Evolutionary conservation across 2,888 invertebrate genomes (phyloP), one percentile per base, ranked within the genome.

Genomic region (Mystacides longicornis): DNA sequence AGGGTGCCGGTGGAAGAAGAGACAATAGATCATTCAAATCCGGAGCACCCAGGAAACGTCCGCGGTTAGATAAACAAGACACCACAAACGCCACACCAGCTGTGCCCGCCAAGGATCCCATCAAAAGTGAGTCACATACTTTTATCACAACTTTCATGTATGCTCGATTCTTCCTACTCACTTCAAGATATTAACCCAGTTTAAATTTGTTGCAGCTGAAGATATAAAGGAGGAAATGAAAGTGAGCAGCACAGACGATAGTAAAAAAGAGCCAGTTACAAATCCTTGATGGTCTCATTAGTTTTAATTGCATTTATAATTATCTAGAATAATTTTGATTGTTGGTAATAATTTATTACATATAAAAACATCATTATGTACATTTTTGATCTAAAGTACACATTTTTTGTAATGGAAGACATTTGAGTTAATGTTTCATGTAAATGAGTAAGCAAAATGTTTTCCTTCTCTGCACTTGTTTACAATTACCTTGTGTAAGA

Each of bases 51-150:
- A 77, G 87, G 59, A 89, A 89, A 69, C 77, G 89, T 0, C 87
- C 88, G 52, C 81, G 89, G 1, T 77, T 89, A 55, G 88, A 88
- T 67, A 88, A 80, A 65, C 81, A 81, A 57, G 59, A 54, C n/a
- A 42, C 59, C 2, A 22, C 37, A 31, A 22, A 66, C 3, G 16
- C 37, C 62, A 22, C 67, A 67, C 58, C 54, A 47, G 27, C 61
- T 49, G 21, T 70, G 66, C 58, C 63, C 65, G 21, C 77, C 3
- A 86, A 86, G 65, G 85, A 86, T 62, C 85, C 86, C 60, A 65
- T 71, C 52, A 85, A 86, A 75, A 71, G 86, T 85, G 63, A 70
- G 72, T 64, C 52, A 27, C 27, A 7, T 27, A 5, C 27, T 7
- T 27, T 27, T 11, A 27, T 11, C 27, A 27, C 11, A 7, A 11